These are phyloP conservation scores for Corythoichthys haematopterus DNA, from an alignment of 2,113 vertebrate species.

Conservation along the genomic window DNA sequence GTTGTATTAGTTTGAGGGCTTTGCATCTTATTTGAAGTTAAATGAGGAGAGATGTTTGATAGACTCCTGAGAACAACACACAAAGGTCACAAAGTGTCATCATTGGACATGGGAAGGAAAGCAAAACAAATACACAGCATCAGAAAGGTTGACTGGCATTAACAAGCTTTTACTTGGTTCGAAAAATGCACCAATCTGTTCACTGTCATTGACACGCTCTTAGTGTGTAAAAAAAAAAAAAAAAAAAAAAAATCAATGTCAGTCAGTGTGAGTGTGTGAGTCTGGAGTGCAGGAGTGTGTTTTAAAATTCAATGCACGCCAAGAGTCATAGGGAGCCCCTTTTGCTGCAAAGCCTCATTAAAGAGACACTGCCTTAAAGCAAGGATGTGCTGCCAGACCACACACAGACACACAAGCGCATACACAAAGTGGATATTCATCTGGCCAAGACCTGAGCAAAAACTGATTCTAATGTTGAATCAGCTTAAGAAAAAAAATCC, in stretches of 20 bases:
- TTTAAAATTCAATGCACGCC: constrained; percentile 62
- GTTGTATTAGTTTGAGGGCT: constrained; percentile 13
- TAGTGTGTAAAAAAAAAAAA: neutral
- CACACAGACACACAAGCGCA: constrained; percentile 39
- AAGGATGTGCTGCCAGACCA: constrained; percentile 50
- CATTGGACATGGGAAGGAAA: constrained; percentile 22
- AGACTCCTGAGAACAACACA: constrained; percentile 46
- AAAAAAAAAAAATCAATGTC: constrained; percentile 11
- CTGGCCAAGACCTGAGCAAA: constrained; percentile 11
- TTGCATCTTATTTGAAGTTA: constrained; percentile 3
- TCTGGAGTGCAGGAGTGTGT: constrained; percentile 23
- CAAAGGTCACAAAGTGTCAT: constrained; percentile 53
- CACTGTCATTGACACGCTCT: constrained; percentile 6
- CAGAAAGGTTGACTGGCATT: constrained; percentile 48
- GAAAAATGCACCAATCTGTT: constrained; percentile 49
- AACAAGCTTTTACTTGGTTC: constrained; percentile 50
- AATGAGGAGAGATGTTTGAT: constrained; percentile 35
- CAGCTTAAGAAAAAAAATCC: constrained; percentile 16
- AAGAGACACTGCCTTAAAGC: constrained; percentile 62
- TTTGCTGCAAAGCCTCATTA: constrained; percentile 68
- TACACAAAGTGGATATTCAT: constrained; percentile 14
- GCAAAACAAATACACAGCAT: constrained; percentile 30
- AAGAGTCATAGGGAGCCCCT: constrained; percentile 46
- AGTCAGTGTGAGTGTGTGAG: constrained; percentile 21
- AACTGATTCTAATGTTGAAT: constrained; percentile 8